Evolutionary conservation across 23 tunicate species (phyloP), one percentile per base, ranked within the genome.

Genomic region (Halocynthia aurantium): DNA sequence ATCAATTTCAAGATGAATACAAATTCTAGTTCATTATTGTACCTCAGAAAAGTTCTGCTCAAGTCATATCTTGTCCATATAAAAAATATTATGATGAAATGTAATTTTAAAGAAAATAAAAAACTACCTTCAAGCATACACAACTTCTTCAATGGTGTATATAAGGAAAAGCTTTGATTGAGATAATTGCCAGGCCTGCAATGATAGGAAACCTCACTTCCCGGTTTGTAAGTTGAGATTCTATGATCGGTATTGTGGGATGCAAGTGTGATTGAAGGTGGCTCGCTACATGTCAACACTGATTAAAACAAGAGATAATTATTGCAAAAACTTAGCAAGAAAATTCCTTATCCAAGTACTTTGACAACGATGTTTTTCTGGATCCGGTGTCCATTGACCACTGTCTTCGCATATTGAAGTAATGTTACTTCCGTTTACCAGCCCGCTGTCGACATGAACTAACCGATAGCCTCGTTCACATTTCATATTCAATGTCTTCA

Each of bases 351-450:
- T 15, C 40, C 5, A 2, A 60, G 15, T 61, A 83, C 95, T 81
- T 9, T 15, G 80, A 80, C 95, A 88, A 6, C 22, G 18, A 53
- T 52, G 79, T 10, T 58, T 70, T 0, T 52, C 22, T 9, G 84
- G 60, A 58, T 88, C 71, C 6, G 95, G 95, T 17, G 6, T 0
- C 95, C 95, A 88, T 5, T 55, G 51, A 56, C 87, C 95, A 40
- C 80, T 73, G 22, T 74, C 71, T 7, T 57, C 52, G 61, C 95
- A 88, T n/a, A 52, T 22, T 15, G 83, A 60, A 8, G 61, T 80
- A 17, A 79, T 54, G 22, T 74, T 74, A 12, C 22, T 50, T 15
- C 5, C 72, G 8, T 53, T 49, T 65, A 20, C 70, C 10, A 2
- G 22, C 9, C 31, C 31, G 10, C 70, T 49, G 31, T 65, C 70